phyloP scores from a whole-genome alignment of 2,797 vertebrate species.

The Vespertilio murinus region DNA sequence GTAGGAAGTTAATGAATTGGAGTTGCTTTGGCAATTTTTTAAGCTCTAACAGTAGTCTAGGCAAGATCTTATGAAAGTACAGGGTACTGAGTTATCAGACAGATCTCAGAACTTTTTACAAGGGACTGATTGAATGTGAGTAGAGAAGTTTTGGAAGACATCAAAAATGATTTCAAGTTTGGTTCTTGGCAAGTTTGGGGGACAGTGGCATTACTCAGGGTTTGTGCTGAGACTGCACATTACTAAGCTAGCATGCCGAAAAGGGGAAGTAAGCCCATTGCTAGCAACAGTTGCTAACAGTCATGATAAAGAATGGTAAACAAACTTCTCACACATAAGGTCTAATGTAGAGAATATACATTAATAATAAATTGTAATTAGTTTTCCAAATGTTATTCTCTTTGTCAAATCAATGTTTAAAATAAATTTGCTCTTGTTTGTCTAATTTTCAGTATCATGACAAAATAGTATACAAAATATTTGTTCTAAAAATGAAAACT shows the following conservation, averaged over 20 bases:
- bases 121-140: background rate
- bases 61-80: background rate
- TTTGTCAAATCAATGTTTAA: background rate
- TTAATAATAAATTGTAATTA: background rate
- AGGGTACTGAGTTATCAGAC: background rate
- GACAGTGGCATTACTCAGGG: background rate
- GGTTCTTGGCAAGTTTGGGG: background rate
- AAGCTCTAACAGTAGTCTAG: background rate
- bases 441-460: slow-evolving; percentile 8
- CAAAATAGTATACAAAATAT: background rate
- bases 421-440: background rate
- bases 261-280: background rate
- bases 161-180: background rate
- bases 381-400: background rate
- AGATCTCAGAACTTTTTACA: background rate
- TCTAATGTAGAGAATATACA: background rate
- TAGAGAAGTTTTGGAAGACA: background rate
- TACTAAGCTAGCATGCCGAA: background rate
- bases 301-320: background rate
- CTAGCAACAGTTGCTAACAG: background rate
- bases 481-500: slow-evolving; percentile 25
- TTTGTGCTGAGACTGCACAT: background rate
- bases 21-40: background rate
- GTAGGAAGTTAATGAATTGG: background rate
- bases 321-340: background rate